Percentiles rank a stretch among this genome's conserved stretches.
Evolutionary conservation across 2,113 vertebrate species (phyloP).

Genomic region (Nematolebias whitei): DNA sequence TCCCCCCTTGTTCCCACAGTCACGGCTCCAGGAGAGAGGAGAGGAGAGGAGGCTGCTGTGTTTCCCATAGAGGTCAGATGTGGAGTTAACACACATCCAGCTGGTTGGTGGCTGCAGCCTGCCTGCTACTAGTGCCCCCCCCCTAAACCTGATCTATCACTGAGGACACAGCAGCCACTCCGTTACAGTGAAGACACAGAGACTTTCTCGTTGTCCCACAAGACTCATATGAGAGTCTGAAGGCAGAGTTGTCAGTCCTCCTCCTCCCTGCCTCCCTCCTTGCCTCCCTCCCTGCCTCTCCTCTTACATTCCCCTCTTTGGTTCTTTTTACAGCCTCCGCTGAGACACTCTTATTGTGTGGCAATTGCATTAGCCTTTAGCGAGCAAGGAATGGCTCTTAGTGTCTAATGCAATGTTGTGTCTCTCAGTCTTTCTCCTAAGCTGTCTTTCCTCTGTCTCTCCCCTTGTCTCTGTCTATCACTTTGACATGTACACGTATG

Average conservation of each 20-base stretch:
- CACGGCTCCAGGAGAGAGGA: conserved; percentile 42
- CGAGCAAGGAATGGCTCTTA: conserved; percentile 76
- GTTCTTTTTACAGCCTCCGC: conserved; percentile 74
- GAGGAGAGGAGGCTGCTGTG: conserved; percentile 48
- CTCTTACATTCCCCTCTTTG: conserved; percentile 68
- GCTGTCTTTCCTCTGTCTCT: conserved; percentile 42
- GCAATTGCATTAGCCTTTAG: conserved; percentile 83
- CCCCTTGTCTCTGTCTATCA: conserved; percentile 50
- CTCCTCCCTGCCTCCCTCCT: conserved; percentile 47
- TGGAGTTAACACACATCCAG: conserved; percentile 68
- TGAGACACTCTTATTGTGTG: conserved; percentile 78
- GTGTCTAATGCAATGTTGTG: conserved; percentile 77
- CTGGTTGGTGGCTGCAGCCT: conserved; percentile 59
- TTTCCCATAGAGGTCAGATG: conserved; percentile 73
- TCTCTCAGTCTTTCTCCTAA: conserved; percentile 56
- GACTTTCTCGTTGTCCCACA: conserved; percentile 74
- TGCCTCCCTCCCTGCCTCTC: conserved; percentile 60
- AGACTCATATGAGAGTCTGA: conserved; percentile 78
- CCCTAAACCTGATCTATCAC: conserved; percentile 67
- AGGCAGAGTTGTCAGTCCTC: conserved; percentile 67
- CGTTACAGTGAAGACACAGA: conserved; percentile 61
- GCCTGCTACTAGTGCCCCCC: conserved; percentile 58
- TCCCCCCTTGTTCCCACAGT: conserved; percentile 55
- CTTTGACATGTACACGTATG: conserved; percentile 66
- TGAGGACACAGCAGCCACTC: conserved; percentile 60